Percentiles rank a stretch among this genome's conserved stretches.
Conservation (phyloP, 2,888 invertebrate genomes). For the Oasisia sp. region DNA sequence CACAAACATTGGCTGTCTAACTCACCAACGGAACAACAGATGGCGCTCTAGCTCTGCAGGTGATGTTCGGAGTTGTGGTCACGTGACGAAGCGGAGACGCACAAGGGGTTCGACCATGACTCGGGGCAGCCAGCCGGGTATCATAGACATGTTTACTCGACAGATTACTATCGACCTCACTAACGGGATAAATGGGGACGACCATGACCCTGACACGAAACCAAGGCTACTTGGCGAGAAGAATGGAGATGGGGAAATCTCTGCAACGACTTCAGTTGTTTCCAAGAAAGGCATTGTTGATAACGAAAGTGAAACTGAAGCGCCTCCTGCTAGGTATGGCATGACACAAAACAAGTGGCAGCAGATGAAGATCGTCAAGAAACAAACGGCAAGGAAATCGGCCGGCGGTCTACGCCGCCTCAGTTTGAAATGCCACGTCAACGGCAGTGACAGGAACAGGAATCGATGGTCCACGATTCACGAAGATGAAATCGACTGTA, state of each 20-base stretch:
- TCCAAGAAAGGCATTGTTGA: not conserved
- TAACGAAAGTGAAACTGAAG: not conserved
- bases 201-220: not conserved
- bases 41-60: not conserved
- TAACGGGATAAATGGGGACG: not conserved
- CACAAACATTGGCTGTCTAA: not conserved
- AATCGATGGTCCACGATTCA: not conserved
- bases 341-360: not conserved
- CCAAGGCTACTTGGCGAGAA: not conserved
- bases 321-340: not conserved
- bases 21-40: not conserved
- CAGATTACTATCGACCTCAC: not conserved
- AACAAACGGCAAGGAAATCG: not conserved
- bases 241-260: not conserved
- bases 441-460: not conserved
- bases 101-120: not conserved
- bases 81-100: not conserved
- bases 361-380: not conserved
- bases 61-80: not conserved
- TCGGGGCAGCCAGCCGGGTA: not conserved
- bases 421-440: not conserved
- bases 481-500: not conserved
- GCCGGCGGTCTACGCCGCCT: not conserved
- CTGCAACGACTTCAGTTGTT: not conserved
- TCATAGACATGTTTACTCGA: not conserved